Evolutionary conservation across 2,113 vertebrate species (phyloP).

Genomic region (Ceuthmochares aereus): DNA sequence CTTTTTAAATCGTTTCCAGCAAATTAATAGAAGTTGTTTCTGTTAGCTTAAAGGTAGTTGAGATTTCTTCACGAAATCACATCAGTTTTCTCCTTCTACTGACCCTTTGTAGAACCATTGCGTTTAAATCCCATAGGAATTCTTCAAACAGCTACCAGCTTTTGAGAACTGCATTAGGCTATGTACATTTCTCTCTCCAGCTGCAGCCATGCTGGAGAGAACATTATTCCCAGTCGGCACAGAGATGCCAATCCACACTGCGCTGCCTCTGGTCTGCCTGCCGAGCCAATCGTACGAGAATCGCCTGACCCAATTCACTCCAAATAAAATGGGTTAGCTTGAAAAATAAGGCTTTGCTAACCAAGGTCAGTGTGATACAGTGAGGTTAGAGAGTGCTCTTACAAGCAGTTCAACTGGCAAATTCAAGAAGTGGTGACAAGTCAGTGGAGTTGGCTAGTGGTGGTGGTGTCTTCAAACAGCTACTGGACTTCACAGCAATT

Average conservation of each 20-base stretch:
- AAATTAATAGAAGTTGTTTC: neutral
- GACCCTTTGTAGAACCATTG: neutral
- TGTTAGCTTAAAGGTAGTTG: neutral
- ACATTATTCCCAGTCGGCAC: neutral
- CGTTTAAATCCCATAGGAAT: neutral
- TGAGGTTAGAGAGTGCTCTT: rapidly evolving
- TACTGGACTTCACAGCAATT: neutral
- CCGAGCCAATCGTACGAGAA: rapidly evolving
- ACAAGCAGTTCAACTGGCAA: neutral
- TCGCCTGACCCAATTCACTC: neutral
- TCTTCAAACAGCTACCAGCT: neutral
- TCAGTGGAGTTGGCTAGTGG: neutral
- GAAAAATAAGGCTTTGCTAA: neutral
- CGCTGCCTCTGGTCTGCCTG: rapidly evolving
- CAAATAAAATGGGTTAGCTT: neutral
- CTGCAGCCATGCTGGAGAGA: neutral
- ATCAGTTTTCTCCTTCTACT: neutral
- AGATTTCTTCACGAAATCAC: neutral
- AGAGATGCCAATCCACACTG: rapidly evolving
- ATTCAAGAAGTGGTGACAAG: neutral
- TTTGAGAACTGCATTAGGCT: neutral
- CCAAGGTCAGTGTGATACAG: neutral
- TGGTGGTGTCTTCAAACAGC: neutral
- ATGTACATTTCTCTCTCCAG: neutral
- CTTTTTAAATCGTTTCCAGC: neutral